Base-by-base conservation (phyloP, 2,888 invertebrate species). In the Mechanitis messenoides region DNA sequence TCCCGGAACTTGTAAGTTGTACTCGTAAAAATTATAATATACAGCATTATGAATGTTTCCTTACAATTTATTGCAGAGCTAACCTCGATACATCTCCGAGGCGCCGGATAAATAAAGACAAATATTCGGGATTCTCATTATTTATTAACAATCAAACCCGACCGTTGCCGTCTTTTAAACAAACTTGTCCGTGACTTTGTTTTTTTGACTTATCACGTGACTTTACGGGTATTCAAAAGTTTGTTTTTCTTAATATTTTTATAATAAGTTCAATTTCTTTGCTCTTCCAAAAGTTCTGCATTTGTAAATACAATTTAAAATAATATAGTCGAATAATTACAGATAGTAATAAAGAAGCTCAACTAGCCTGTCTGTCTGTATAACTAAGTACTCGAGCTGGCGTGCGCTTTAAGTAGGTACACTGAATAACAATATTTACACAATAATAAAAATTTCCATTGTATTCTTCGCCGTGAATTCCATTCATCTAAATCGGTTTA, bases 401-500 rank as follows among this genome's bases (percentile, higher is more conserved):
- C 9, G 3, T 5, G 6, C 9, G 42, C 6, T 9, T 9, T 42
- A 7, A 38, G 38, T 38, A 42, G 9, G 9, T 42, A 9, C 9
- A 1, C 11, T 2, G 42, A 9, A 35, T 35, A 35, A 35, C 3
- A 35, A 42, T 9, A 2, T 54, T 56, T 31, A 45, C 6, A 45
- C 20, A 56, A 45, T 56, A 58, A 28, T n/a, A 50, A 45, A 42
- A 60, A 42, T 42, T 42, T 42, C 9, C 42, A 42, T 42, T 42
- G 42, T 42, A 42, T 3, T 42, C 42, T 42, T 42, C 9, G 9
- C 9, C 7, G 70, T 66, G 64, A 69, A 72, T 79, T 79, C 78
- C 82, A 84, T 84, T 84, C 81, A 84, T 76, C 67, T 69, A 67
- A 65, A 64, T 63, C 65, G 64, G 68, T 78, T 75, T 77, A 73